Evolutionary conservation across 2,888 invertebrate genomes (phyloP).

Genomic region (Crossocerus cetratus): DNA sequence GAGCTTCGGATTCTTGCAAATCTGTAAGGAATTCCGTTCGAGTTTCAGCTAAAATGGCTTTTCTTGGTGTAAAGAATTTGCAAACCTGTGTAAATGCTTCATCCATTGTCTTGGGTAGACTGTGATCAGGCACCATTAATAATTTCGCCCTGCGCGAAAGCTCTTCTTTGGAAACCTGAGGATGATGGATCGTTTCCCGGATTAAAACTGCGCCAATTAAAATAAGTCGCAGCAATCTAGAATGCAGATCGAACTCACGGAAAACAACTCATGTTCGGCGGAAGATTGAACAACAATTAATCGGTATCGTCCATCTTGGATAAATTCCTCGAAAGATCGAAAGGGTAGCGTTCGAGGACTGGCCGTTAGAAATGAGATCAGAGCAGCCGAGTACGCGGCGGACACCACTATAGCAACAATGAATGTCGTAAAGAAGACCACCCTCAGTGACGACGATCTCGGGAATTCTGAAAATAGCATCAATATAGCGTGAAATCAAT

Average conservation of each 20-base stretch:
- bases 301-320: constrained; percentile 57
- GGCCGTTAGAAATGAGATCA: constrained; percentile 59
- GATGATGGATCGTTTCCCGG: too few relatives aligned
- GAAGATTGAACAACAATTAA: constrained; percentile 53
- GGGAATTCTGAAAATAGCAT: constrained; percentile 28
- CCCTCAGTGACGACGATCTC: constrained; percentile 12
- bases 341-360: constrained; percentile 55
- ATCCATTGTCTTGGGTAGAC: constrained; percentile 39
- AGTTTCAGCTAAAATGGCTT: not conserved
- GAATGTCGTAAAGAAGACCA: constrained; percentile 50
- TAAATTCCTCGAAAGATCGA: constrained; percentile 59
- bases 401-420: constrained; percentile 52
- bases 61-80: too few relatives aligned
- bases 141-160: too few relatives aligned
- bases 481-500: too few relatives aligned
- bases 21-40: constrained; percentile 17
- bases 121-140: constrained; percentile 38
- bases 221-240: too few relatives aligned
- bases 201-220: too few relatives aligned
- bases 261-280: constrained; percentile 54
- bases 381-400: constrained; percentile 64
- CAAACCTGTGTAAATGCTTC: constrained; percentile 38
- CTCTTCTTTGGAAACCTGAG: too few relatives aligned
- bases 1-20: constrained; percentile 23
- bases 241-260: not conserved